Base-by-base conservation (phyloP, 2,113 vertebrate species). In the Cairina moschata region DNA sequence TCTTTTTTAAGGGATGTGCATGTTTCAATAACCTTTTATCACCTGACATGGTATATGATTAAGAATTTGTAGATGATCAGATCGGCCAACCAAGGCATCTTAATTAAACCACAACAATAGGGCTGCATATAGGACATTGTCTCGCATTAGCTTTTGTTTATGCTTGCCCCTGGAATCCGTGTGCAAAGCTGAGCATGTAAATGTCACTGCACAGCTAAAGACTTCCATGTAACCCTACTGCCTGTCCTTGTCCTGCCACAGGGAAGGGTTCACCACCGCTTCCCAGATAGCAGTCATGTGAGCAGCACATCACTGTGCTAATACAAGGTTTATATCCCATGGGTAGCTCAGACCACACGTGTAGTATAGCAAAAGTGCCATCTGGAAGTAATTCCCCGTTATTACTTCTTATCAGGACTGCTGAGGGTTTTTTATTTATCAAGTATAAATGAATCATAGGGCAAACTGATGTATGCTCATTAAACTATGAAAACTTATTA, bases 321-420 rank as follows among this genome's bases (percentile, higher is more conserved):
- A 76, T 1, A 36, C 32, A 0, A 93, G 84, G 32, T 83, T 86
- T 89, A 12, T 40, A 86, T 97, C 77, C 87, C 94, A 28, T 3
- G 90, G 85, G 67, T 88, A 93, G 71, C 91, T 95, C 84, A 66
- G 97, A 97, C 96, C 95, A 95, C 94, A 97, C 76, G 65, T 96
- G 91, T 85, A 86, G 97, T 44, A 93, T 50, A 88, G 92, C 93
- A 96, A 89, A 97, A 96, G 92, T 97, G 87, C 86, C 97, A 97
- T 95, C 97, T 98, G 97, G 97, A 98, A 98, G 95, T 97, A 97
- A 97, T 98, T 96, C 91, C 76, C 85, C 28, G 63, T 97, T 97
- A 97, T 94, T 98, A 92, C 95, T 96, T 93, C 97, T 97, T 98
- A 97, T 98, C 97, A 96, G 84, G 89, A 91, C 92, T 77, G 76